phyloP scores from a whole-genome alignment of 2,113 vertebrate genomes.

The Labrus mixtus region DNA sequence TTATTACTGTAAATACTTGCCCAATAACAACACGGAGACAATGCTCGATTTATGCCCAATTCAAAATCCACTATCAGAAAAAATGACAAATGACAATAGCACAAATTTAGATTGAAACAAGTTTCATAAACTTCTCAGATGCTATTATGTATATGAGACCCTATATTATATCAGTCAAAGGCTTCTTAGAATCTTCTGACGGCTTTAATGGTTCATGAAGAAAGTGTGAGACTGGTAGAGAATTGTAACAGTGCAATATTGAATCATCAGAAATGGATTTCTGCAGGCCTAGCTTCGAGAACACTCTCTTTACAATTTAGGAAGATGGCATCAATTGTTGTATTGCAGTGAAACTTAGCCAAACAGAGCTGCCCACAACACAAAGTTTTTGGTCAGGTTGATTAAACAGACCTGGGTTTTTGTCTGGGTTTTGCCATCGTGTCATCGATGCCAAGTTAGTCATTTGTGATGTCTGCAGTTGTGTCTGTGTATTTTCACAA shows the following conservation, averaged over 20 bases:
- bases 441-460: slow-evolving; percentile 69
- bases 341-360: slow-evolving; percentile 84
- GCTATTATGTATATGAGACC: no score
- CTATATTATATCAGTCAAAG: neutral
- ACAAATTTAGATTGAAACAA: no score
- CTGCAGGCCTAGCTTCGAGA: neutral
- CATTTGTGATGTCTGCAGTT: slow-evolving; percentile 83
- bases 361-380: slow-evolving; percentile 64
- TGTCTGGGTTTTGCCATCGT: slow-evolving; percentile 73
- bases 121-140: no score
- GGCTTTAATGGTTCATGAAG: neutral
- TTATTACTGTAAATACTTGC: no score
- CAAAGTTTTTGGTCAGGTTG: slow-evolving; percentile 62
- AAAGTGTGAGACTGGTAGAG: neutral
- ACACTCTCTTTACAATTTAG: slow-evolving; percentile 75
- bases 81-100: neutral
- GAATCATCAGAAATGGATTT: slow-evolving; percentile 35
- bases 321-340: slow-evolving; percentile 81
- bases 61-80: no score
- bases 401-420: slow-evolving; percentile 70
- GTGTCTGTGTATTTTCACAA: slow-evolving; percentile 77
- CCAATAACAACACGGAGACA: no score
- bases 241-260: slow-evolving; percentile 23
- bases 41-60: no score
- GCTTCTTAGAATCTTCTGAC: neutral